Evolutionary conservation across 2,888 invertebrate genomes (phyloP).

Genomic region (Papilio demoleus): DNA sequence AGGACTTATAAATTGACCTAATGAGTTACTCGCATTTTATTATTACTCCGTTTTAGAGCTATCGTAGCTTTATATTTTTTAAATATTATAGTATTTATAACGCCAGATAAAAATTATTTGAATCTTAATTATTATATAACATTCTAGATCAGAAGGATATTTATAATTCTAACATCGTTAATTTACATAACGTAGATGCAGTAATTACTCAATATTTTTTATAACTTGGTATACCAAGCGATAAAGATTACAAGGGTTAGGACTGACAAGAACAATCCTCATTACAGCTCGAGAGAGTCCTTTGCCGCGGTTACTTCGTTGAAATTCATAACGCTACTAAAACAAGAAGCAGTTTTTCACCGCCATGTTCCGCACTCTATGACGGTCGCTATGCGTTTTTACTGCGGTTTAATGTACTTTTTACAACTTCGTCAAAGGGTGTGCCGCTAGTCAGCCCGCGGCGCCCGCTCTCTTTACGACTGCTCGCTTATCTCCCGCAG

Average conservation of each 20-base stretch:
- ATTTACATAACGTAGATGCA: neutral
- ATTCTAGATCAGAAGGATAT: neutral
- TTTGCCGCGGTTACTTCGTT: slow-evolving; percentile 74
- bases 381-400: slow-evolving; percentile 78
- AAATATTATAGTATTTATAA: neutral
- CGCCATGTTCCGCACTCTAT: slow-evolving; percentile 47
- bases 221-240: slow-evolving; percentile 32
- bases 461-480: slow-evolving; percentile 73
- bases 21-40: too few species aligned
- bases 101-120: too few species aligned
- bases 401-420: slow-evolving; percentile 82
- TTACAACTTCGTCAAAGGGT: slow-evolving; percentile 82
- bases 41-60: neutral
- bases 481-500: slow-evolving; percentile 76
- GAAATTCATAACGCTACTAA: slow-evolving; percentile 82
- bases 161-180: neutral
- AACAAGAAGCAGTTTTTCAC: slow-evolving; percentile 70
- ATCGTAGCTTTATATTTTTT: neutral
- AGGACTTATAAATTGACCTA: too few species aligned
- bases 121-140: too few species aligned
- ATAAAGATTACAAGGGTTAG: slow-evolving; percentile 32
- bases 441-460: slow-evolving; percentile 58
- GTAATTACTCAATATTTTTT: neutral
- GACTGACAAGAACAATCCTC: slow-evolving; percentile 53
- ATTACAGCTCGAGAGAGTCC: slow-evolving; percentile 57